Evolutionary conservation across 2,888 invertebrate species (phyloP).

Genomic region (Melinaea marsaeus): DNA sequence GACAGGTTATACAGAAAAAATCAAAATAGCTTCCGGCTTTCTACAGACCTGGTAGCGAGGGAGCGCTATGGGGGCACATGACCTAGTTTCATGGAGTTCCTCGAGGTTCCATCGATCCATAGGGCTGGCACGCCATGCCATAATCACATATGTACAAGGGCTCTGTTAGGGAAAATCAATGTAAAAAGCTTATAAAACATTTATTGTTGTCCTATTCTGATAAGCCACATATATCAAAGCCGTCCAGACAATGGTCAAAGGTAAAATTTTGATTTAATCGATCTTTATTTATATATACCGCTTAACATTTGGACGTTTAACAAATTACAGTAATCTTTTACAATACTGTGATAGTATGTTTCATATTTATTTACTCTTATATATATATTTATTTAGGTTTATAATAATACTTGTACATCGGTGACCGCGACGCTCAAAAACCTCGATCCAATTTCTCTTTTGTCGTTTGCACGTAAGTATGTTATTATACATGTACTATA

Average conservation of each 20-base stretch:
- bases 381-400: neutral
- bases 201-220: constrained; percentile 15
- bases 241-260: neutral
- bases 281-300: neutral
- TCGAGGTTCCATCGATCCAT: constrained; percentile 67
- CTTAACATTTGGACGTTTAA: neutral
- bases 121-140: constrained; percentile 34
- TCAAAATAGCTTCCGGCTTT: constrained; percentile 33
- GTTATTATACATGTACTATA: constrained; percentile 27
- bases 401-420: constrained; percentile 13
- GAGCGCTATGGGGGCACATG: constrained; percentile 59
- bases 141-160: constrained; percentile 22
- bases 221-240: constrained; percentile 7
- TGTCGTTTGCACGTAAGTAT: constrained; percentile 29
- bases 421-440: constrained; percentile 4
- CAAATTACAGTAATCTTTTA: neutral
- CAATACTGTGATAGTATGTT: neutral
- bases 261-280: neutral
- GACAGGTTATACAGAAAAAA: constrained; percentile 28
- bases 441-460: constrained; percentile 32
- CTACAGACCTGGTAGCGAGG: constrained; percentile 58
- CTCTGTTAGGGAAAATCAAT: constrained; percentile 23
- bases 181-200: constrained; percentile 24
- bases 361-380: neutral
- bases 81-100: constrained; percentile 68